Conservation (phyloP, 2,797 vertebrate species). For the Lateolabrax maculatus region DNA sequence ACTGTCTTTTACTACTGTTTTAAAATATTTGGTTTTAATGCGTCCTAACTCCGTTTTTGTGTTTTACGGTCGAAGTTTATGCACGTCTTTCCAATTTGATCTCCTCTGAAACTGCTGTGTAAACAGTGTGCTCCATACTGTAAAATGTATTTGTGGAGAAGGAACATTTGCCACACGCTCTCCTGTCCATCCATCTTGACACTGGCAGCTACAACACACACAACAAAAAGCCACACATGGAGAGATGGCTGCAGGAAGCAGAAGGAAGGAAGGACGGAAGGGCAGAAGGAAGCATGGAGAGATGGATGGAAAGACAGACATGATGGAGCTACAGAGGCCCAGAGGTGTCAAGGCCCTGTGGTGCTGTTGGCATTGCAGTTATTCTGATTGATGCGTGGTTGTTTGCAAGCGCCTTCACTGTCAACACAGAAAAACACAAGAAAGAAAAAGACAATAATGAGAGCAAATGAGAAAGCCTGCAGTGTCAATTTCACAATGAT, state of each 20-base stretch:
- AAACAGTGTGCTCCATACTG: neutral
- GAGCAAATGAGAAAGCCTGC: slow-evolving; percentile 75
- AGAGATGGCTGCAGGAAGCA: slow-evolving; percentile 30
- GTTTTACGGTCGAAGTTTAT: neutral
- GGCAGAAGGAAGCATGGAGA: slow-evolving; percentile 55
- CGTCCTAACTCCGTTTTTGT: neutral
- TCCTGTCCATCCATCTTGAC: slow-evolving; percentile 7
- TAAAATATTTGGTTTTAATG: neutral
- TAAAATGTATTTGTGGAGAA: neutral
- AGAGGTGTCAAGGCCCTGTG: slow-evolving; percentile 68
- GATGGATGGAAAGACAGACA: slow-evolving; percentile 70
- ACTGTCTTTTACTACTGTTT: neutral
- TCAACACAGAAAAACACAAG: slow-evolving; percentile 79
- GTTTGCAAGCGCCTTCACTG: slow-evolving; percentile 86
- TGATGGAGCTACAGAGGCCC: slow-evolving; percentile 72
- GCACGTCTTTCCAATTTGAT: neutral
- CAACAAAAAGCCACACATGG: slow-evolving; percentile 41
- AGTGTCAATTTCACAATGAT: slow-evolving; percentile 68
- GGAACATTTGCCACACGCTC: neutral
- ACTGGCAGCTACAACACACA: slow-evolving; percentile 38
- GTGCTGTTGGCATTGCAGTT: slow-evolving; percentile 73
- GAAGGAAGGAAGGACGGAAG: slow-evolving; percentile 25
- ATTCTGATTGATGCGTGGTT: slow-evolving; percentile 77
- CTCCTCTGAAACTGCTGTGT: neutral
- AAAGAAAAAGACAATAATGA: slow-evolving; percentile 81